Base-by-base conservation (phyloP, 2,888 invertebrate genomes). In the Cerastis rubricosa region DNA sequence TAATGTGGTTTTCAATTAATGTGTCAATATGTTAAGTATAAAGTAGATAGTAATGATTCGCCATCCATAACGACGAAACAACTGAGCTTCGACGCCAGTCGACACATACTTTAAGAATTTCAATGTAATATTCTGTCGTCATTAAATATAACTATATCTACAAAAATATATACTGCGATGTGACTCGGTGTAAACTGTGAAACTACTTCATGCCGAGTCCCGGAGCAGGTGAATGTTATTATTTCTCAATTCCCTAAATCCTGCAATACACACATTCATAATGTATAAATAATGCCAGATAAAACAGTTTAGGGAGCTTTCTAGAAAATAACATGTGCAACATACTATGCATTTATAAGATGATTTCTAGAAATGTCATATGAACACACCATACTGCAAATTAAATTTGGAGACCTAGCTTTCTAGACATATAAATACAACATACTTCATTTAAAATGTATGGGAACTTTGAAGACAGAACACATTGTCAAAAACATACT, bases 101-200 rank as follows among this genome's bases (percentile, higher is more conserved):
- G 91, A 93, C 90, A 91, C 91, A 92, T 93, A 91, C 93, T 93
- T 89, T 94, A 93, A 93, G 93, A 87, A 93, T 93, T 94, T 94
- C 94, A 94, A 80, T 96, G 95, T 96, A 95, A 93, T 94, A 93
- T 93, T 94, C 93, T 95, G 92, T 95, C 93, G 91, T 92, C 91
- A 96, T 93, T 96, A 96, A 96, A 96, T 71, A 91, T 94, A 93
- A 76, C 47, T 94, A 93, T 95, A 94, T 91, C 91, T 90, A 92
- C 84, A 84, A 90, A 84, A 85, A 71, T n/a, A 68, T 79, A 81
- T 80, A 88, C 92, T 91, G 92, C 84, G 64, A 87, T 74, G 86
- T 84, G 83, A 76, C 74, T 85, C 85, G 85, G 72, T 51, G 74
- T 85, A 86, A 85, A 73, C 70, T 57, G 73, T 85, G 86, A 85